A percentile compares a stretch with the other conserved stretches of the same genome.
Conservation (phyloP, 1,140 invertebrate species). For the Drosophila rufa region DNA sequence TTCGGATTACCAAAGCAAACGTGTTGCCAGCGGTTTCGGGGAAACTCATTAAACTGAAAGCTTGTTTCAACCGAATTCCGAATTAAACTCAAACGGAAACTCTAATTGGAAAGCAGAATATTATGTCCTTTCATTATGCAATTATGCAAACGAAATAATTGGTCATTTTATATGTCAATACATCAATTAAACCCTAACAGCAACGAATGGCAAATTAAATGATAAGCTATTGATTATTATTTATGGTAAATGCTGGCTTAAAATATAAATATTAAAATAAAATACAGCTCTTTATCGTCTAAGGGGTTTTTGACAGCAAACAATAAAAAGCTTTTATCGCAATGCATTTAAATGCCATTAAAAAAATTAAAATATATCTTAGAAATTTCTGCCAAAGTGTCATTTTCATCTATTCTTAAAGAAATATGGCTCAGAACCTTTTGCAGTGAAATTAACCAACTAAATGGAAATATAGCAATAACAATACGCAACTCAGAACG, state of each 20-base stretch:
- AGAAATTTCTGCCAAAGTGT: background rate
- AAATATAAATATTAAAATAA: constrained; percentile 1
- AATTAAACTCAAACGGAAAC: constrained; percentile 1
- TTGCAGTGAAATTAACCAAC: background rate
- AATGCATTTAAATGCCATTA: background rate
- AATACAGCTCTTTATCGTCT: too few species aligned
- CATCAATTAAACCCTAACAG: constrained; percentile 5
- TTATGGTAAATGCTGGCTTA: background rate
- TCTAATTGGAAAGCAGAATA: background rate
- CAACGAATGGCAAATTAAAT: constrained; percentile 8
- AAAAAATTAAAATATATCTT: background rate
- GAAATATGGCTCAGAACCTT: too few species aligned
- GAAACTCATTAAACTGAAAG: constrained; percentile 16
- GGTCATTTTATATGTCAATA: constrained; percentile 12
- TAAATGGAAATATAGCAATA: constrained; percentile 1
- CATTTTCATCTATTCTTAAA: background rate
- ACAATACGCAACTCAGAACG: background rate
- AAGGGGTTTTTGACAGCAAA: too few species aligned
- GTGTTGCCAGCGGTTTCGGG: constrained; percentile 9
- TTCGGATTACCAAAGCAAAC: constrained; percentile 49
- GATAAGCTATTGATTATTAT: background rate
- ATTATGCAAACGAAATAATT: background rate
- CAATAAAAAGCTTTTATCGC: background rate
- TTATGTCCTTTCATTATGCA: background rate
- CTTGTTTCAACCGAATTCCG: background rate